Percentiles rank a stretch among this genome's conserved stretches.
phyloP scores from a whole-genome alignment of 2,888 invertebrate species.

The Machimus rusticus region DNA sequence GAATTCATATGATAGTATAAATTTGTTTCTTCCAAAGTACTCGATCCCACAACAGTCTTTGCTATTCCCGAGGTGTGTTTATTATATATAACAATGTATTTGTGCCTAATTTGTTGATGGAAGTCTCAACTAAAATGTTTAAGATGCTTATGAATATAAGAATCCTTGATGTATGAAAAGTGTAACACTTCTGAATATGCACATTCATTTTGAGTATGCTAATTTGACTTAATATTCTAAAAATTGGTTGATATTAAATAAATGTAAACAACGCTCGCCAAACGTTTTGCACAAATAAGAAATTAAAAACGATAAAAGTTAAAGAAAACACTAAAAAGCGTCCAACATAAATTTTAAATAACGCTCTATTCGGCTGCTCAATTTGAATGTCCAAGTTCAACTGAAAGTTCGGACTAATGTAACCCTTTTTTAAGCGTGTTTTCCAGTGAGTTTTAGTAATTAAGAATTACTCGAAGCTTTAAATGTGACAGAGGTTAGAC shows the following conservation, averaged over 20 bases:
- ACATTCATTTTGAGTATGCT: neutral
- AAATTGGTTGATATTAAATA: neutral
- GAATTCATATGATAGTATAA: neutral
- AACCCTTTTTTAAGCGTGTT: neutral
- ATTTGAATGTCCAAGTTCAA: neutral
- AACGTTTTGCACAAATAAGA: neutral
- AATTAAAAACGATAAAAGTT: neutral
- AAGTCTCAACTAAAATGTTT: slow-evolving; percentile 12
- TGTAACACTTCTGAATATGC: neutral
- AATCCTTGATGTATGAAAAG: neutral
- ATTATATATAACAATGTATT: neutral
- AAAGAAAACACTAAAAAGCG: neutral
- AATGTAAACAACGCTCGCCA: neutral
- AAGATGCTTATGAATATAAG: slow-evolving; percentile 12
- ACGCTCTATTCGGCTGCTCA: neutral
- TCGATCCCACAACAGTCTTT: neutral
- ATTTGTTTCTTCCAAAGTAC: neutral
- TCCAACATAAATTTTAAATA: neutral
- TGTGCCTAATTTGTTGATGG: slow-evolving; percentile 32
- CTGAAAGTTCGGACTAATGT: neutral
- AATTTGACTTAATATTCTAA: neutral
- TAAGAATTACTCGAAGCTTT: slow-evolving; percentile 29
- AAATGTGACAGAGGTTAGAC: slow-evolving; percentile 9
- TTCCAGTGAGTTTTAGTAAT: neutral
- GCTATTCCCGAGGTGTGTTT: neutral